phyloP scores from a whole-genome alignment of 2,797 vertebrate genomes.

The Emydoidea blandingii region DNA sequence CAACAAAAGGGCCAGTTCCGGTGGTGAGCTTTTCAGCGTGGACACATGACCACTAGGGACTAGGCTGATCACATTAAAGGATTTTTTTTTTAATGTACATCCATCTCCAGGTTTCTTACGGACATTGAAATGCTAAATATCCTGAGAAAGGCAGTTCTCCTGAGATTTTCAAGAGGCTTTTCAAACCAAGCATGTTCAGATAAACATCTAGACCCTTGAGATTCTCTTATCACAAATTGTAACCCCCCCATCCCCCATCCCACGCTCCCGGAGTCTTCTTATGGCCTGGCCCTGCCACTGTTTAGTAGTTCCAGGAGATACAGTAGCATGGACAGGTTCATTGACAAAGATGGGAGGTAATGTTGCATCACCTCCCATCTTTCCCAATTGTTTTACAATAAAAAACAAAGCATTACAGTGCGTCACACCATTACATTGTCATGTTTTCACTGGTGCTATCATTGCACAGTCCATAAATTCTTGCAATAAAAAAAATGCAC shows the following conservation, averaged over 20 bases:
- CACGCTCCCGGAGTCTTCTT: neutral
- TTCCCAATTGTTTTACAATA: conserved; percentile 50
- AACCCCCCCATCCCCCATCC: neutral
- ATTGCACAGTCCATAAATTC: conserved; percentile 71
- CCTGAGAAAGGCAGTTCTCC: neutral
- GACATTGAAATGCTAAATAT: neutral
- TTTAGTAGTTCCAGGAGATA: neutral
- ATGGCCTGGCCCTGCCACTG: neutral
- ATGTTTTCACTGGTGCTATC: conserved; percentile 65
- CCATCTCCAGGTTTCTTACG: neutral
- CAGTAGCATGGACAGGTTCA: neutral
- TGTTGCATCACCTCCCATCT: conserved; percentile 45
- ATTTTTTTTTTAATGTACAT: neutral
- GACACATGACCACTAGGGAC: neutral
- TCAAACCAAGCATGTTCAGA: neutral
- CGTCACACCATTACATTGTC: neutral
- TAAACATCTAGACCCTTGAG: neutral
- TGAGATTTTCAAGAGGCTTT: neutral
- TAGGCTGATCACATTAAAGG: neutral
- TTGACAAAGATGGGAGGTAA: conserved; percentile 21
- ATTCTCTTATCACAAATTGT: neutral
- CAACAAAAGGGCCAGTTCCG: neutral
- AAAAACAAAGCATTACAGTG: conserved; percentile 46
- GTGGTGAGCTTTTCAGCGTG: neutral
- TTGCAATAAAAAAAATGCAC: conserved; percentile 38